Conservation (phyloP, 2,113 vertebrate species). For the Pelmatolapia mariae region DNA sequence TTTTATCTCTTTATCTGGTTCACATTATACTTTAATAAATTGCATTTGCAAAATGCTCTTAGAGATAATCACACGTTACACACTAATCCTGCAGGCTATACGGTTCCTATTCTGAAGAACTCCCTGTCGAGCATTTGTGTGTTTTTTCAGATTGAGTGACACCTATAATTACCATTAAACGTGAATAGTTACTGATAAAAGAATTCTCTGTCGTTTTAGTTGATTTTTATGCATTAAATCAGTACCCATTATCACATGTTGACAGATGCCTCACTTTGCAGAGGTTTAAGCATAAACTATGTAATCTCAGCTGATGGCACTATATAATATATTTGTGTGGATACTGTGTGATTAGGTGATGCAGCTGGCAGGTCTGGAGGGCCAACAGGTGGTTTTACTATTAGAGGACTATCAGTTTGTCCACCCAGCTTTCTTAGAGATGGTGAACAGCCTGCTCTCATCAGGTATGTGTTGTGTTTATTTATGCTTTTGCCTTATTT, state of each 20-base stretch:
- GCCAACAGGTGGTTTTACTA: constrained; percentile 87
- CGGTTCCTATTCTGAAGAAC: background rate
- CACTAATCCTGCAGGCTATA: background rate
- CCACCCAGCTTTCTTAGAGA: constrained; percentile 87
- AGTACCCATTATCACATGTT: background rate
- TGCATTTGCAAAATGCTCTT: background rate
- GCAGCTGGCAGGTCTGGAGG: constrained; percentile 88
- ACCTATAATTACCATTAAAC: background rate
- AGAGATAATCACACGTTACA: background rate
- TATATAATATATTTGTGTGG: background rate
- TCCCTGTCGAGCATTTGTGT: background rate
- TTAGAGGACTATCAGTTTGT: constrained; percentile 95
- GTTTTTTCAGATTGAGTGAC: background rate
- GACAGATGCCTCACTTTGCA: background rate
- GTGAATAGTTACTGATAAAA: background rate
- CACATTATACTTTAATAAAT: background rate
- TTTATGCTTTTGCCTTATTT: background rate
- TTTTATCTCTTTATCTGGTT: background rate
- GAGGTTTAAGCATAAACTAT: background rate
- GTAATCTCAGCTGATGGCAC: background rate
- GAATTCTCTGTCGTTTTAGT: background rate
- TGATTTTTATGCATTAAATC: background rate
- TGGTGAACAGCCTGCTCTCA: constrained; percentile 94
- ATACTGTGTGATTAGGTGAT: constrained; percentile 76
- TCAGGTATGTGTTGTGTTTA: constrained; percentile 74